Evolutionary conservation across 2,797 vertebrate species (phyloP).

Genomic region (Xyrichtys novacula): DNA sequence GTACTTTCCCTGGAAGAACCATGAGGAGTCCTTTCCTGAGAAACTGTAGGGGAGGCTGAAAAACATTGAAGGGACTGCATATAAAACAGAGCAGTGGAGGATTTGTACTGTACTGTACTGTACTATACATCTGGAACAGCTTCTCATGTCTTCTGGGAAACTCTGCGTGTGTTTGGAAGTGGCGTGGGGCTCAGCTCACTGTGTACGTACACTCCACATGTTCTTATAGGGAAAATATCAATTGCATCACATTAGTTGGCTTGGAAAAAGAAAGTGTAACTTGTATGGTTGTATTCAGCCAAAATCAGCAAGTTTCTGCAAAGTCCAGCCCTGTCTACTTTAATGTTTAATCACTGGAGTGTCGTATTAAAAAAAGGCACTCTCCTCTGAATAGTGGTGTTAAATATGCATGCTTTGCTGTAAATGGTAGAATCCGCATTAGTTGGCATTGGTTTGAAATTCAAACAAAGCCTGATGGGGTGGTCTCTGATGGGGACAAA

Average conservation of each 20-base stretch:
- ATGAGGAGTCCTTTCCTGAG: slow-evolving; percentile 42
- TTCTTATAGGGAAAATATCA: slow-evolving; percentile 11
- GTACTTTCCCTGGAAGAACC: slow-evolving; percentile 62
- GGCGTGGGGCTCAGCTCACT: background rate
- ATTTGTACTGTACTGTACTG: background rate
- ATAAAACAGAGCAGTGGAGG: slow-evolving; percentile 4
- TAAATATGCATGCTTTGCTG: background rate
- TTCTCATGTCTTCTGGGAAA: slow-evolving; percentile 5
- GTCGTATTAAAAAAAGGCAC: background rate
- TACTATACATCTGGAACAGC: slow-evolving; percentile 16
- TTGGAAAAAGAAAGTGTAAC: background rate
- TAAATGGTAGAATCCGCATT: background rate
- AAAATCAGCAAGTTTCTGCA: slow-evolving; percentile 3
- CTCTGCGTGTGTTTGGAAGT: slow-evolving; percentile 2
- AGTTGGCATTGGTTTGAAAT: background rate
- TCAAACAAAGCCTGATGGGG: background rate
- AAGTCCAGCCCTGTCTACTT: background rate
- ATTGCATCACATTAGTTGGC: slow-evolving; percentile 19
- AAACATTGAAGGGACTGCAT: slow-evolving; percentile 17
- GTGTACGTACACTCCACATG: background rate
- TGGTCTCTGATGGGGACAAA: slow-evolving; percentile 1
- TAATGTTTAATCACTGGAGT: background rate
- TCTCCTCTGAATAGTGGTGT: background rate
- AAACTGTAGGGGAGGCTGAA: slow-evolving; percentile 37
- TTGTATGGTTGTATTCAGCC: background rate